Evolutionary conservation across 2,797 vertebrate species (phyloP), one percentile per base, ranked within the genome.

Genomic region (Dipus sagitta): DNA sequence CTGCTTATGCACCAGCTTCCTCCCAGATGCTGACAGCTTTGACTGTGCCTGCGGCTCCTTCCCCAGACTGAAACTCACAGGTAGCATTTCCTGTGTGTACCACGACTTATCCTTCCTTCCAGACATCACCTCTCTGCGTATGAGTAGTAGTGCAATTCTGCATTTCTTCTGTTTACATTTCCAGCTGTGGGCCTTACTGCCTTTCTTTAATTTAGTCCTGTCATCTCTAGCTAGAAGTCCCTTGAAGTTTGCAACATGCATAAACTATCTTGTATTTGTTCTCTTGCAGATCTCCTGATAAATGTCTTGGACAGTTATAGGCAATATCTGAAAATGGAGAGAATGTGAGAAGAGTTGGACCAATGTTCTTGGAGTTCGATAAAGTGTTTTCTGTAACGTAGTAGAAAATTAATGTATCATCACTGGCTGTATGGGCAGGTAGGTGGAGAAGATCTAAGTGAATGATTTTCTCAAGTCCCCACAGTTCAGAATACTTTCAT

Each of bases 1-100:
- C 12, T 68, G 9, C 30, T 34, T 88, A 20, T 34, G 71, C 54
- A 52, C 17, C 71, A 88, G 42, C n/a, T 30, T 86, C 67, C 64
- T 70, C 15, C 21, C 71, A 23, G 23, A 23, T n/a, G 34, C 54
- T 58, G 54, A 9, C 24, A 13, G 52, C 34, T 87, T 82, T 75
- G 81, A 64, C 74, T 11, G 2, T 17, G 32, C 14, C 79, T 2
- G 28, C 28, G 47, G n/a, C 75, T 77, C 74, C 47, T 68, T 75
- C 13, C 52, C 24, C n/a, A n/a, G 26, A 71, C n/a, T 11, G 9
- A 42, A 86, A 85, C 54, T 32, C 54, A 2, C 5, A 1, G 3
- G 1, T 28, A 38, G 11, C n/a, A 23, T 6, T 68, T 32, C 23
- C 62, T 20, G 1, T 3, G 2, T 1, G 1, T 20, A 32, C 26